A percentile compares a stretch with the other conserved stretches of the same genome.
Conservation (phyloP, 2,113 vertebrate genomes). For the Corvus moneduloides region DNA sequence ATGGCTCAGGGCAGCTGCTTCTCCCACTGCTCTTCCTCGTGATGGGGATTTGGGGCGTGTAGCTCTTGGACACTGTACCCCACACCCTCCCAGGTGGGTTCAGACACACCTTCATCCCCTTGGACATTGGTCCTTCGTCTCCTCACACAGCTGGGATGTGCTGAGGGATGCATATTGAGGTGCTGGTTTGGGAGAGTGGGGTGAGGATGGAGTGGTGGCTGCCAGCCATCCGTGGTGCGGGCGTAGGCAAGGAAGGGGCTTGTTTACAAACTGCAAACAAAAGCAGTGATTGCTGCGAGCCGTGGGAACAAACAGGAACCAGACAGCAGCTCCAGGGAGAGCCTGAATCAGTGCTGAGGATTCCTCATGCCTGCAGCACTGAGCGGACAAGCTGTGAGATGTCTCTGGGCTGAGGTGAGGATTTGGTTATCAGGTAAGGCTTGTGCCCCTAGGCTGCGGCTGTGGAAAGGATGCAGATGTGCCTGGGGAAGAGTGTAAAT, state of each 20-base stretch:
- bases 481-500: neutral
- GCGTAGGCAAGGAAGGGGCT: neutral
- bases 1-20: neutral
- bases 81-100: rapidly evolving
- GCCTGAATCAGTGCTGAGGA: neutral
- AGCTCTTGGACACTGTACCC: too few relatives aligned
- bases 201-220: neutral
- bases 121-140: neutral
- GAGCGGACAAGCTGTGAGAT: neutral
- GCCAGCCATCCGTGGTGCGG: rapidly evolving
- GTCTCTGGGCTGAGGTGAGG: neutral
- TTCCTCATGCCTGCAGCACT: neutral
- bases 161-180: too few relatives aligned
- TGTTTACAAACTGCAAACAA: neutral
- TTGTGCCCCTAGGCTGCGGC: neutral
- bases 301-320: neutral
- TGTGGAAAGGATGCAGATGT: neutral
- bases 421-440: neutral
- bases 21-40: rapidly evolving
- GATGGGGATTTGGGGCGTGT: rapidly evolving
- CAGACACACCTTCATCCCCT: neutral
- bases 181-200: rapidly evolving
- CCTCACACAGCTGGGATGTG: neutral
- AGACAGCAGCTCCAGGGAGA: neutral
- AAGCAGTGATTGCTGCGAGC: neutral